These are phyloP conservation scores for Meloidogyne hapla DNA, from an alignment of 1,140 invertebrate genomes.

Conservation along the genomic window DNA sequence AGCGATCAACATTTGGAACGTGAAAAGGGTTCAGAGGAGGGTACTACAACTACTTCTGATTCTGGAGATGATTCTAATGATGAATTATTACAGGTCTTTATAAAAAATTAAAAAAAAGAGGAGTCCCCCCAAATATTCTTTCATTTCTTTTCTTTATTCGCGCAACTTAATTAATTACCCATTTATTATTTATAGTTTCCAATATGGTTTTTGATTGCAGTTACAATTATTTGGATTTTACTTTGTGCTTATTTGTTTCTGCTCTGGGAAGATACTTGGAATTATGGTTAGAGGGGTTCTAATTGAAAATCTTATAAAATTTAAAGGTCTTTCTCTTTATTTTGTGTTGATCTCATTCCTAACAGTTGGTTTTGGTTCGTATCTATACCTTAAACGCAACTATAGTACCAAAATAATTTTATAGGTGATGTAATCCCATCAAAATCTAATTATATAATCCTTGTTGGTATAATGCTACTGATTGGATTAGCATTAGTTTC, in stretches of 20 bases:
- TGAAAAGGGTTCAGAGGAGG: background rate
- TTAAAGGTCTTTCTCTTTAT: conserved; percentile 44
- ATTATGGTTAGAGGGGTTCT: conserved; percentile 37
- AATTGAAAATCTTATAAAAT: conserved; percentile 20
- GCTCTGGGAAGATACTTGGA: conserved; percentile 53
- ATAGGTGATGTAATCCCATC: conserved; percentile 51
- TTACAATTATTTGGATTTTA: conserved; percentile 53
- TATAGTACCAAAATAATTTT: background rate
- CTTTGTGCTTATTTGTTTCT: conserved; percentile 51
- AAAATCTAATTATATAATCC: conserved; percentile 49
- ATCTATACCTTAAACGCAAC: background rate
- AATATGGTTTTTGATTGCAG: conserved; percentile 44
- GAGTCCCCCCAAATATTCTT: no score
- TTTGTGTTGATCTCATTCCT: conserved; percentile 52
- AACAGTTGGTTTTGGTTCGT: conserved; percentile 48
- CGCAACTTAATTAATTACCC: no score
- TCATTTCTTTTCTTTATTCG: no score
- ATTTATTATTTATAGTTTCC: conserved; percentile 46
- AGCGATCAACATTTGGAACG: conserved; percentile 15
- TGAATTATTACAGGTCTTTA: conserved; percentile 29
- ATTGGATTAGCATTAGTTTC: conserved; percentile 53
- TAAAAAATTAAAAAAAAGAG: background rate
- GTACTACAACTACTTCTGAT: conserved; percentile 14
- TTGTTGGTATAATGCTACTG: conserved; percentile 45
- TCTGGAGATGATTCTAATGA: conserved; percentile 42